These are phyloP conservation scores for Centropristis striata DNA, from an alignment of 2,113 vertebrate genomes.

Conservation along the genomic window DNA sequence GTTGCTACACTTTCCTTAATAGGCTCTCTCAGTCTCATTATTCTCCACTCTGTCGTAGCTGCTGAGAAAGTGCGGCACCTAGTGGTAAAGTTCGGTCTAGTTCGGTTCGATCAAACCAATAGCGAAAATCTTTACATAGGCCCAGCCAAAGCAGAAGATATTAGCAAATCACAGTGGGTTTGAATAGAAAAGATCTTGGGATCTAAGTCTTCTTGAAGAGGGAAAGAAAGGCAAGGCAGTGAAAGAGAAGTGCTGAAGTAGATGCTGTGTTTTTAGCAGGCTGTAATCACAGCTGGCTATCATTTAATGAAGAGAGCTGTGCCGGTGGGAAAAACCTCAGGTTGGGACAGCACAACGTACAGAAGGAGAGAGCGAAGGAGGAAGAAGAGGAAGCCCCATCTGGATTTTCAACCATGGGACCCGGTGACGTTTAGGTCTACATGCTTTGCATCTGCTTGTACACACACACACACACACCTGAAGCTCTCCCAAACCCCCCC, in stretches of 20 bases:
- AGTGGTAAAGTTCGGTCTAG: too few relatives aligned
- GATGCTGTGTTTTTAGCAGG: slow-evolving; percentile 49
- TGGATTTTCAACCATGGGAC: slow-evolving; percentile 51
- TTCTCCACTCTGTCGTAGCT: too few relatives aligned
- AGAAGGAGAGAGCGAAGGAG: neutral
- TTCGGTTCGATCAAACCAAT: too few relatives aligned
- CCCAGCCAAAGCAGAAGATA: neutral
- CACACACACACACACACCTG: slow-evolving; percentile 31
- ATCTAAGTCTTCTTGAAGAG: too few relatives aligned
- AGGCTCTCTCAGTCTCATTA: too few relatives aligned
- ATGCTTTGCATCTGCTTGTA: slow-evolving; percentile 38
- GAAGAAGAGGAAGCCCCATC: slow-evolving; percentile 46
- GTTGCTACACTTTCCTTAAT: too few relatives aligned
- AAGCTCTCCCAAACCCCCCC: slow-evolving; percentile 17
- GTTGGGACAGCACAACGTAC: slow-evolving; percentile 3
- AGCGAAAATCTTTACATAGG: too few relatives aligned
- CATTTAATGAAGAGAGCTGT: slow-evolving; percentile 54
- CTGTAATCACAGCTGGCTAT: slow-evolving; percentile 52
- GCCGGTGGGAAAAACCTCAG: neutral
- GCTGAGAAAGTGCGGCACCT: too few relatives aligned
- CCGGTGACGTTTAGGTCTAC: slow-evolving; percentile 41
- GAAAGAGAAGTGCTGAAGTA: slow-evolving; percentile 17
- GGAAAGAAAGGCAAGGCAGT: neutral
- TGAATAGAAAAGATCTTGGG: neutral
- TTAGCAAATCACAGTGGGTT: neutral